Conservation (phyloP, 2,888 invertebrate genomes). For the Sarcophaga caerulescens region DNA sequence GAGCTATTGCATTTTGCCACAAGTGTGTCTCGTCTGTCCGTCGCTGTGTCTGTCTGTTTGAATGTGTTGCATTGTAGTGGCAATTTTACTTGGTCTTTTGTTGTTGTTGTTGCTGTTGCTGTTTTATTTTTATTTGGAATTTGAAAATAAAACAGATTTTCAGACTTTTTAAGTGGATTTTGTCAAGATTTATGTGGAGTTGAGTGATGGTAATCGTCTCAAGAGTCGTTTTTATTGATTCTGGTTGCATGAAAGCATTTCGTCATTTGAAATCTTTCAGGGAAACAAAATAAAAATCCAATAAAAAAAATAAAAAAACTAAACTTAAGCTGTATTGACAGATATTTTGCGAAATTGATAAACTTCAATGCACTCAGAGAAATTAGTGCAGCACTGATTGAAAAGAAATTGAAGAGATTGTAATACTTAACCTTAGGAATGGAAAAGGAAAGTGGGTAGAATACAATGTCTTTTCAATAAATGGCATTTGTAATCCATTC, state of each 20-base stretch:
- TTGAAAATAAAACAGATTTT: slow-evolving; percentile 19
- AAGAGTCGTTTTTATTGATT: slow-evolving; percentile 42
- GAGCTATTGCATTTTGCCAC: neutral
- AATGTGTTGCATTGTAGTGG: too few relatives aligned
- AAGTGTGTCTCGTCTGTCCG: neutral
- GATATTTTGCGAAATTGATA: neutral
- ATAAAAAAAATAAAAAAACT: neutral
- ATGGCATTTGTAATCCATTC: neutral
- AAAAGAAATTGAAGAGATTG: neutral
- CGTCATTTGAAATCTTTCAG: slow-evolving; percentile 34
- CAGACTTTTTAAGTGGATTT: slow-evolving; percentile 32
- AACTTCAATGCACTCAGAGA: slow-evolving; percentile 7
- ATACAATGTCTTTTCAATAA: neutral
- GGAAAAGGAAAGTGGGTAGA: neutral
- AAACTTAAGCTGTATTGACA: neutral
- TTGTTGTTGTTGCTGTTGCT: neutral
- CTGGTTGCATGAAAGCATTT: slow-evolving; percentile 44
- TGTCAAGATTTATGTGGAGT: slow-evolving; percentile 5
- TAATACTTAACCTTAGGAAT: too few relatives aligned
- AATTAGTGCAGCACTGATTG: neutral
- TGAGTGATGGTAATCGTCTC: neutral
- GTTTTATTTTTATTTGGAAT: neutral
- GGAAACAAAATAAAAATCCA: slow-evolving; percentile 7
- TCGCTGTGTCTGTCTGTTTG: neutral
- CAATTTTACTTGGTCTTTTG: neutral